Conservation (phyloP, 2,113 vertebrate genomes). For the Boleophthalmus pectinirostris region DNA sequence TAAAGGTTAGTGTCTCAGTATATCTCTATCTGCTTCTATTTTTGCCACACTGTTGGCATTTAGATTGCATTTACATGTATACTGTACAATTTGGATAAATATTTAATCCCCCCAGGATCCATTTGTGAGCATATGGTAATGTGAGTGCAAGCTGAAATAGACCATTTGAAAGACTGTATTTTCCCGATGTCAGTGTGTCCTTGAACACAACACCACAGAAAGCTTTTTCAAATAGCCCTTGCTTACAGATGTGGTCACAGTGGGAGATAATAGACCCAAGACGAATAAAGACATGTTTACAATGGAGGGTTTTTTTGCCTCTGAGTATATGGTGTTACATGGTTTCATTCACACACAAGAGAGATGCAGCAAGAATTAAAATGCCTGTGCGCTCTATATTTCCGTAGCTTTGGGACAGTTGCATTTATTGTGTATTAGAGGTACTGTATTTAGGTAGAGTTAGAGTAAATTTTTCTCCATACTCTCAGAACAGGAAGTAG, state of each 20-base stretch:
- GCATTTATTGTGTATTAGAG: background rate
- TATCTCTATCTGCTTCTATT: background rate
- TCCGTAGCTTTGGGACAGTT: background rate
- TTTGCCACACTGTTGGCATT: background rate
- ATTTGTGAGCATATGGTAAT: background rate
- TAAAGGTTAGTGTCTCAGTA: background rate
- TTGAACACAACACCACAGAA: conserved; percentile 8
- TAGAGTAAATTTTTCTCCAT: too few relatives aligned
- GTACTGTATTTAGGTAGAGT: background rate
- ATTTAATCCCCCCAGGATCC: background rate
- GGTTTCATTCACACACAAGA: background rate
- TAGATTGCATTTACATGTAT: conserved; percentile 2
- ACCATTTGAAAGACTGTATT: background rate
- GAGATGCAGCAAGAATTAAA: background rate
- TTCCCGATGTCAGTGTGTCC: conserved; percentile 16
- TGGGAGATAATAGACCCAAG: conserved; percentile 11
- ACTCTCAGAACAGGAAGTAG: too few relatives aligned
- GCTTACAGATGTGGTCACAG: conserved; percentile 4
- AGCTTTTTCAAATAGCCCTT: conserved; percentile 13
- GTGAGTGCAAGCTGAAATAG: background rate
- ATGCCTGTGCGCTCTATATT: background rate
- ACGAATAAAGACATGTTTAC: conserved; percentile 13
- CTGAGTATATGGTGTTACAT: background rate
- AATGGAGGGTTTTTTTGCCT: background rate
- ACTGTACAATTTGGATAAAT: conserved; percentile 8